These are phyloP conservation scores for Sebastes kiyomatsui DNA, from an alignment of 2,797 vertebrate species.

Conservation along the genomic window DNA sequence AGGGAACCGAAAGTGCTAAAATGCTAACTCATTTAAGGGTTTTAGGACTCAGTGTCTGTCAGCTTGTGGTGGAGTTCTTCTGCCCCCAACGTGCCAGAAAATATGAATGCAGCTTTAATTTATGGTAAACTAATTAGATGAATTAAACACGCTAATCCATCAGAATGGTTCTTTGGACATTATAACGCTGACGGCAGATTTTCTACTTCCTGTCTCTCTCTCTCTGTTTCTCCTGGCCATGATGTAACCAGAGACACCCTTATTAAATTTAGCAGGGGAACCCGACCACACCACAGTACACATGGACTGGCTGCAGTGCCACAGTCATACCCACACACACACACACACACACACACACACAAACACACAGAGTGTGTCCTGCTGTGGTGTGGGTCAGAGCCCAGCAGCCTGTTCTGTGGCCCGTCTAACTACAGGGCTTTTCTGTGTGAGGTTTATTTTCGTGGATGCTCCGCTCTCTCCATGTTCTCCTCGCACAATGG, in stretches of 20 bases:
- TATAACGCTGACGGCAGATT: not conserved
- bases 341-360: constrained; percentile 14
- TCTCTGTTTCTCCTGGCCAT: constrained; percentile 35
- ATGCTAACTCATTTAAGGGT: too few species aligned
- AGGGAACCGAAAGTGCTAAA: too few species aligned
- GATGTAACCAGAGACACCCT: constrained; percentile 72
- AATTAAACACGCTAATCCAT: not conserved
- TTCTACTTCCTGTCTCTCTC: constrained; percentile 20
- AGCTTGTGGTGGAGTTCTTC: not conserved
- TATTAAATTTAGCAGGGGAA: constrained; percentile 74
- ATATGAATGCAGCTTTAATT: not conserved
- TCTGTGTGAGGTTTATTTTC: constrained; percentile 73
- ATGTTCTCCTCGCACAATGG: constrained; percentile 61
- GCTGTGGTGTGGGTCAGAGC: constrained; percentile 60
- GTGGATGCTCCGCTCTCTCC: constrained; percentile 63
- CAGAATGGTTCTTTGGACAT: constrained; percentile 14
- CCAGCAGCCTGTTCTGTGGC: constrained; percentile 65
- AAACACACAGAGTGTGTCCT: constrained; percentile 9
- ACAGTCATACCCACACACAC: constrained; percentile 5
- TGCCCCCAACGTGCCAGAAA: not conserved
- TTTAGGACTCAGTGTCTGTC: not conserved
- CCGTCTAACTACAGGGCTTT: constrained; percentile 72
- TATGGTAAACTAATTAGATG: not conserved
- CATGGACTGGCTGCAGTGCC: constrained; percentile 50
- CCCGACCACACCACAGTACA: constrained; percentile 59